These are phyloP conservation scores for Deilephila porcellus DNA, from an alignment of 2,888 invertebrate genomes.

Conservation along the genomic window DNA sequence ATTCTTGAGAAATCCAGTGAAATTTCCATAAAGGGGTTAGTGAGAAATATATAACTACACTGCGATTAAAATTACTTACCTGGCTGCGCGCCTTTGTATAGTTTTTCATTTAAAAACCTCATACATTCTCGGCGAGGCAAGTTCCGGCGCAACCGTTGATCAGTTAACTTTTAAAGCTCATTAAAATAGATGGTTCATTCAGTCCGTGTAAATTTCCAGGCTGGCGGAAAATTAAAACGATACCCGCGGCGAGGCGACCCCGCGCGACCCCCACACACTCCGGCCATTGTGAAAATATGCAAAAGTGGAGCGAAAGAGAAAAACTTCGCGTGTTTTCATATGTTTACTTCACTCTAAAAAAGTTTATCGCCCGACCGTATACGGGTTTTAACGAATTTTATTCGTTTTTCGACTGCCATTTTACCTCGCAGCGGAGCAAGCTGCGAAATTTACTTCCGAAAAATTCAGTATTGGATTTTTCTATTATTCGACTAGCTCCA, in stretches of 20 bases:
- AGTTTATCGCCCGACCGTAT: slow-evolving; percentile 63
- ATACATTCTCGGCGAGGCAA: slow-evolving; percentile 41
- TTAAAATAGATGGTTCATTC: slow-evolving; percentile 84
- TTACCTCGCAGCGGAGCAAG: slow-evolving; percentile 33
- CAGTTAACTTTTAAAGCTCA: slow-evolving; percentile 83
- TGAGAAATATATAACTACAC: background rate
- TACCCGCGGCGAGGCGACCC: slow-evolving; percentile 67
- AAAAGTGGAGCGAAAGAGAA: slow-evolving; percentile 66
- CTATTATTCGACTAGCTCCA: slow-evolving; percentile 41
- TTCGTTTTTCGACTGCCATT: slow-evolving; percentile 44
- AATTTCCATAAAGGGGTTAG: background rate
- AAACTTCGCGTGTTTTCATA: slow-evolving; percentile 66
- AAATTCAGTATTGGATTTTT: slow-evolving; percentile 47
- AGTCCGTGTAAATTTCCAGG: slow-evolving; percentile 75
- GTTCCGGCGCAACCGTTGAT: slow-evolving; percentile 61
- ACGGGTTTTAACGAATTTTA: slow-evolving; percentile 50
- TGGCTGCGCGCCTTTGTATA: slow-evolving; percentile 14
- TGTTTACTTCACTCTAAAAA: slow-evolving; percentile 63
- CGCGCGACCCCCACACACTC: slow-evolving; percentile 41
- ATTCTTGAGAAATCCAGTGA: background rate
- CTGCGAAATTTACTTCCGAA: slow-evolving; percentile 15
- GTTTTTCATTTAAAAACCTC: slow-evolving; percentile 39
- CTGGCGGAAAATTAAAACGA: slow-evolving; percentile 83
- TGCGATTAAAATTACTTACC: slow-evolving; percentile 22
- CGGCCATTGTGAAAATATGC: slow-evolving; percentile 63